Base-by-base conservation (phyloP, 2,888 invertebrate genomes). In the Clusia tigrina region DNA sequence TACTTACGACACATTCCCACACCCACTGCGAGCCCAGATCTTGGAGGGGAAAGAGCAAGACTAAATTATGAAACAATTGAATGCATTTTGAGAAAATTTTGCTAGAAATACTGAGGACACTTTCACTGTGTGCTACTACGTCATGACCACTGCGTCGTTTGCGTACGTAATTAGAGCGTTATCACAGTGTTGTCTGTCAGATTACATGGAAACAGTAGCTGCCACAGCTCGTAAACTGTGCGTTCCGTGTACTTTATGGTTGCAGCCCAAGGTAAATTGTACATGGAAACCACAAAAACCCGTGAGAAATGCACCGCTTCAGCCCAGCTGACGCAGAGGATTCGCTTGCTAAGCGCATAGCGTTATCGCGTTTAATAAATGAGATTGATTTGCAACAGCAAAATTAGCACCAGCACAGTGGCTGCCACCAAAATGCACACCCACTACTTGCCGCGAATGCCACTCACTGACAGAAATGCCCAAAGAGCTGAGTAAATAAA, bases 341-440 rank as follows among this genome's bases (percentile, higher is more conserved):
- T 58, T 63, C 58, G 55, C 42, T 5, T 37, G 60, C 60, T 64
- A 64, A 64, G 56, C 54, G 64, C 56, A 52, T 17, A 32, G 17
- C 54, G 58, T 67, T 67, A 67, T 67, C 67, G 63, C 61, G 57
- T 56, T 67, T 54, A 58, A 60, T 65, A 67, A 71, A 69, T 66
- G 72, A 74, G 74, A 80, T 74, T 76, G 77, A 79, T 78, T 80
- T 78, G 78, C 71, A 67, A 66, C 61, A 60, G 66, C 58, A 59
- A 25, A 9, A 12, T 22, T 20, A 24, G 9, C 32, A 17, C 5
- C 15, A 15, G 15, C 17, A 53, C 37, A 58, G 20, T 6, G 5
- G 10, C 51, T 5, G 17, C 22, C 23, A 57, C 46, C 57, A 51
- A 12, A 6, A 32, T 32, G 12, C 32, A 32, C 32, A 32, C 32